Conservation (phyloP, 2,797 vertebrate species). For the Phyllotis vaccarum region DNA sequence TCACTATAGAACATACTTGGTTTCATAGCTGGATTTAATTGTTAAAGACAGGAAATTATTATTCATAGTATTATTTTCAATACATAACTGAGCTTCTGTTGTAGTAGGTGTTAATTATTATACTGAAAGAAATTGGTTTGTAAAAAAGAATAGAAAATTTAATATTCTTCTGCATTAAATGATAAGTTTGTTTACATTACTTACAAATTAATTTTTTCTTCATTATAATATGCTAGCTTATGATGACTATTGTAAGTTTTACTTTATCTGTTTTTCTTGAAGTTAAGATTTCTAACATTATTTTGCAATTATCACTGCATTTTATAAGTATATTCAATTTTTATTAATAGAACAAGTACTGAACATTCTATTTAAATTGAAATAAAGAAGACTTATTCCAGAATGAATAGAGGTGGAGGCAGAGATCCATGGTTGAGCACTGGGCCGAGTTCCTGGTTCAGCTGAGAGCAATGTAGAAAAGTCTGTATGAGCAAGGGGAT, state of each 20-base stretch:
- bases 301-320: constrained; percentile 33
- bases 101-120: background rate
- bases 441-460: too few relatives aligned
- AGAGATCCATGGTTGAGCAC: too few relatives aligned
- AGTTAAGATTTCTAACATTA: constrained; percentile 27
- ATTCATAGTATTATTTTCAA: background rate
- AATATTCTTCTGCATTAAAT: constrained; percentile 19
- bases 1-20: background rate
- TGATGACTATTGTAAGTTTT: background rate
- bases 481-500: too few relatives aligned
- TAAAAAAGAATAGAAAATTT: constrained; percentile 20
- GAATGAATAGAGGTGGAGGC: too few relatives aligned
- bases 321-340: constrained; percentile 1
- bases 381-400: background rate
- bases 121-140: background rate
- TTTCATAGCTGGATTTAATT: background rate
- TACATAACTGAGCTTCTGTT: background rate
- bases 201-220: constrained; percentile 28
- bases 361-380: background rate
- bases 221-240: background rate
- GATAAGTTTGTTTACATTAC: background rate
- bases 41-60: constrained; percentile 8
- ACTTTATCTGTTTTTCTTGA: background rate
- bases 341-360: background rate
- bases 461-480: too few relatives aligned